Evolutionary conservation across 2,113 vertebrate species (phyloP).

Genomic region (Phaethornis superciliosus): DNA sequence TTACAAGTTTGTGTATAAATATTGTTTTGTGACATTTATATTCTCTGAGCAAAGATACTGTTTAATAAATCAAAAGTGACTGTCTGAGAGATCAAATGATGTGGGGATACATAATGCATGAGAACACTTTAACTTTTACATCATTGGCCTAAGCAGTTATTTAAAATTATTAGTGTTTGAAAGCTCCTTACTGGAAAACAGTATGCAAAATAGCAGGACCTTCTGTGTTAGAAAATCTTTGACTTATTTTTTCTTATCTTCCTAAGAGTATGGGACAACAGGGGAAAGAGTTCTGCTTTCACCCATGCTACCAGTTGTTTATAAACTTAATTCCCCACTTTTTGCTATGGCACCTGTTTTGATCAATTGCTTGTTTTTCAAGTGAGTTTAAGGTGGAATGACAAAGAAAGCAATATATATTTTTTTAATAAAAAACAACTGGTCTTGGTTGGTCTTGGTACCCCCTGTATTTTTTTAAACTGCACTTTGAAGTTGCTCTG

Average conservation of each 20-base stretch:
- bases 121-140: background rate
- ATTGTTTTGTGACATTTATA: background rate
- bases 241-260: background rate
- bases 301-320: background rate
- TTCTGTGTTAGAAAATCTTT: background rate
- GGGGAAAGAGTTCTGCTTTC: background rate
- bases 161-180: background rate
- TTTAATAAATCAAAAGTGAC: background rate
- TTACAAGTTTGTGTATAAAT: background rate
- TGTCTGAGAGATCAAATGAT: background rate
- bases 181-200: background rate
- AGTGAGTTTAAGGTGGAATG: background rate
- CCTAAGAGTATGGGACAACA: background rate
- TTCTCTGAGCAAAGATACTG: background rate
- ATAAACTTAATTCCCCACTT: background rate
- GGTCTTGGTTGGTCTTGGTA: background rate
- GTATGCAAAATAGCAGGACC: background rate
- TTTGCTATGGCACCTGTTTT: background rate
- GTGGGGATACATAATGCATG: background rate
- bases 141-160: background rate
- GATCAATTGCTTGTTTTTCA: background rate
- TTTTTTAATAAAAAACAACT: background rate
- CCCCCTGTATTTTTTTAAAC: background rate
- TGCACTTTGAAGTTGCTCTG: background rate
- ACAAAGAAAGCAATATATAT: background rate